Evolutionary conservation across 1,140 invertebrate genomes (phyloP).

Genomic region (Drosophila nasuta): DNA sequence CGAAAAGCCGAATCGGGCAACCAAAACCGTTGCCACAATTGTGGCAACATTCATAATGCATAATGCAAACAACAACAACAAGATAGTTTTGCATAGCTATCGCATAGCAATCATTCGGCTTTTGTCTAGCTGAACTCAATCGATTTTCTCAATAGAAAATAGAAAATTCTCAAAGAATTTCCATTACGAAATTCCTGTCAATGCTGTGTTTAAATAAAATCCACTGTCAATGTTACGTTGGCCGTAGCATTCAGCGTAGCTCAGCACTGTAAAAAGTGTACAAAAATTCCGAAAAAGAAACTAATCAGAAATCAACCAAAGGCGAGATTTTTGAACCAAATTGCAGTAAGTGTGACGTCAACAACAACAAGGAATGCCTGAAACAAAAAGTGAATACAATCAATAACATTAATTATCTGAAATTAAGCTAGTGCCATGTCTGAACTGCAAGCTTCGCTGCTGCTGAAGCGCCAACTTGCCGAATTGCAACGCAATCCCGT

Average conservation of each 20-base stretch:
- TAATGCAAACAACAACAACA: constrained; percentile 37
- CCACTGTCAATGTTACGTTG: constrained; percentile 45
- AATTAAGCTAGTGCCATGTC: constrained; percentile 87
- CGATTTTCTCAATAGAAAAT: background rate
- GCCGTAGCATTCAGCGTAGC: constrained; percentile 55
- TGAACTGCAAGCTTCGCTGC: constrained; percentile 96
- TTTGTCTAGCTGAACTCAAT: constrained; percentile 22
- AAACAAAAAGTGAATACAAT: background rate
- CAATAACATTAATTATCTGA: background rate
- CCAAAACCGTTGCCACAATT: constrained; percentile 55
- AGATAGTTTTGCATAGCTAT: constrained; percentile 22
- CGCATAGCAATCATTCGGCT: constrained; percentile 38
- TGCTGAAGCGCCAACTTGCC: constrained; percentile 97
- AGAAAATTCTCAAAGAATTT: background rate
- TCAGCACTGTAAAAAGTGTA: constrained; percentile 38
- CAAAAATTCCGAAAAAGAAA: constrained; percentile 51
- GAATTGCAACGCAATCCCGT: constrained; percentile 98
- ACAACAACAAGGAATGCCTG: background rate
- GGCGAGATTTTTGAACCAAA: constrained; percentile 65
- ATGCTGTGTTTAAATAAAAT: constrained; percentile 5
- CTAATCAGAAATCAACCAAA: constrained; percentile 5
- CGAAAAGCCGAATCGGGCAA: constrained; percentile 53
- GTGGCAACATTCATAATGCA: constrained; percentile 74
- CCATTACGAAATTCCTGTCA: constrained; percentile 7
- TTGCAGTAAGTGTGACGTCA: constrained; percentile 64